These are phyloP conservation scores for Parazoanthus darwini DNA, from an alignment of 92 coral and sea anemone species.

Conservation along the genomic window DNA sequence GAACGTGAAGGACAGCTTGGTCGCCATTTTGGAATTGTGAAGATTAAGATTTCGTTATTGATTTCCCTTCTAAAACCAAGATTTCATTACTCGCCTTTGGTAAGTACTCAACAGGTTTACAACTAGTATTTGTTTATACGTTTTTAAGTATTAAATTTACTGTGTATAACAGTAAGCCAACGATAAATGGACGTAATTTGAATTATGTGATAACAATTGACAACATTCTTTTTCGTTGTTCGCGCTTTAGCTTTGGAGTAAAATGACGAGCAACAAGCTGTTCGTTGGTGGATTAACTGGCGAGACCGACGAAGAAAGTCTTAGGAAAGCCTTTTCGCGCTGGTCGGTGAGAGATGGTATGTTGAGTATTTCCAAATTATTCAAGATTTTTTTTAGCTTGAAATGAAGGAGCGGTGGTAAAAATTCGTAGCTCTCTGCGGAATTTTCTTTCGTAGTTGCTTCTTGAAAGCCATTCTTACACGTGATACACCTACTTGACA, in stretches of 20 bases:
- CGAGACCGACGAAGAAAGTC: slow-evolving; percentile 39
- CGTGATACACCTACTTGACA: background rate
- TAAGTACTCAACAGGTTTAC: background rate
- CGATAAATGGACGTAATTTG: background rate
- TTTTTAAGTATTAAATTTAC: background rate
- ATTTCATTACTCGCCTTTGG: background rate
- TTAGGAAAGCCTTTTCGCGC: slow-evolving; percentile 31
- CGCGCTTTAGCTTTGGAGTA: background rate
- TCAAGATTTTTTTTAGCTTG: background rate
- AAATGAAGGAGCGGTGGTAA: no score
- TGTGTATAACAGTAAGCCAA: background rate
- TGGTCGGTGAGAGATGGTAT: slow-evolving; percentile 45
- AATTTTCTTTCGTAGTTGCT: no score
- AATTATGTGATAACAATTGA: background rate
- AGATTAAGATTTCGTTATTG: no score
- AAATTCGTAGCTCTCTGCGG: background rate
- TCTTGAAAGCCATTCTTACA: no score
- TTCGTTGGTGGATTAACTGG: slow-evolving; percentile 36
- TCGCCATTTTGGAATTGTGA: background rate
- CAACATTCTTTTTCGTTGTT: background rate
- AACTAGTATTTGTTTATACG: background rate
- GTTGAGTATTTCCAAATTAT: background rate
- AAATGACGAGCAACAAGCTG: slow-evolving; percentile 23
- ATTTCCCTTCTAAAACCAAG: background rate
- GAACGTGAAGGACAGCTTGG: background rate